These are phyloP conservation scores for Myrmecobius fasciatus DNA, from an alignment of 2,113 vertebrate genomes.

Conservation along the genomic window DNA sequence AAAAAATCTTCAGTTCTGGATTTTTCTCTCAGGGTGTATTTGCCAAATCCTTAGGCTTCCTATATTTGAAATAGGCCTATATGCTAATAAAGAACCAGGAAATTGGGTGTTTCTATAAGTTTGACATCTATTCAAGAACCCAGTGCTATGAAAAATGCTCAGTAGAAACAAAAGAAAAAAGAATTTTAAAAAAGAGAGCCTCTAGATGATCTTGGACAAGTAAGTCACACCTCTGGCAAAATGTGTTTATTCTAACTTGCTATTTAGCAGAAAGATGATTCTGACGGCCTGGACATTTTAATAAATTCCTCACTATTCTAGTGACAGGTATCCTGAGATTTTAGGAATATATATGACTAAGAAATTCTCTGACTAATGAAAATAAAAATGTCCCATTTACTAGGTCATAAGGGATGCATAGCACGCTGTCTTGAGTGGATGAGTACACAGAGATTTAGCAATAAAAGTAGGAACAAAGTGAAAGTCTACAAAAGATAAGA, in stretches of 20 bases:
- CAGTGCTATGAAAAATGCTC: background rate
- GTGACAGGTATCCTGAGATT: conserved; percentile 55
- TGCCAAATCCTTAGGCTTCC: conserved; percentile 26
- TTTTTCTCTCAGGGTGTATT: background rate
- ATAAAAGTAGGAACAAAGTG: background rate
- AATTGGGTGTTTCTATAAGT: background rate
- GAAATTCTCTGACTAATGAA: conserved; percentile 58
- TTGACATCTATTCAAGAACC: background rate
- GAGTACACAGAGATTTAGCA: conserved; percentile 31
- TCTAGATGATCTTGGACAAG: conserved; percentile 29
- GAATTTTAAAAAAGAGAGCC: background rate
- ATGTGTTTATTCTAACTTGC: conserved; percentile 9
- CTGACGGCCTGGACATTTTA: conserved; percentile 36
- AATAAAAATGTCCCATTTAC: conserved; percentile 57
- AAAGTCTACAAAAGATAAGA: conserved; percentile 50
- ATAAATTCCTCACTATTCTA: conserved; percentile 37
- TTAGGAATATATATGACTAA: conserved; percentile 50
- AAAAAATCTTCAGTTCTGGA: conserved; percentile 35
- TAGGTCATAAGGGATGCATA: conserved; percentile 8
- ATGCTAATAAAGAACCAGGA: conserved; percentile 6
- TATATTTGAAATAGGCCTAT: conserved; percentile 1
- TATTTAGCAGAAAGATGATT: conserved; percentile 53
- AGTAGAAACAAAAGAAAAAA: conserved; percentile 1
- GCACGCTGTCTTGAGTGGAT: background rate
- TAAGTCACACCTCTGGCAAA: conserved; percentile 56